These are phyloP conservation scores for Atta cephalotes DNA, from an alignment of 1,140 invertebrate species.

Conservation along the genomic window DNA sequence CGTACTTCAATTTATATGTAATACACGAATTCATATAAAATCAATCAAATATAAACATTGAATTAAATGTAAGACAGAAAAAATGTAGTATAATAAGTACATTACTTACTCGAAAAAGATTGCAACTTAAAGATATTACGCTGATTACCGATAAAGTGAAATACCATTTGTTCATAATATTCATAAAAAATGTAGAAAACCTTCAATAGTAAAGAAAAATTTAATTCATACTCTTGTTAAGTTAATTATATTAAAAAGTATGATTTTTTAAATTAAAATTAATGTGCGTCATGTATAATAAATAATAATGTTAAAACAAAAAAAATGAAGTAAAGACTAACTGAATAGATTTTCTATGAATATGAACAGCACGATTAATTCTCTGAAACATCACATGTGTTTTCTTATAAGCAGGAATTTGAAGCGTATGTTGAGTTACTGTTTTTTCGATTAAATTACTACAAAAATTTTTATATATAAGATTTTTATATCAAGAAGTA, in stretches of 20 bases:
- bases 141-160: neutral
- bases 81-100: neutral
- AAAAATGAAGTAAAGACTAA: neutral
- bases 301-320: too few relatives aligned
- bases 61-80: neutral
- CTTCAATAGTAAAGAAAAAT: too few relatives aligned
- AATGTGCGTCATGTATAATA: too few relatives aligned
- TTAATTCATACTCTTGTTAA: neutral
- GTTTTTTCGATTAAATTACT: slow-evolving; percentile 15
- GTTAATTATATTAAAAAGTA: too few relatives aligned
- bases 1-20: neutral
- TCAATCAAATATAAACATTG: neutral
- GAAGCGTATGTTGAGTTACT: too few relatives aligned
- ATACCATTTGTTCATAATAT: neutral
- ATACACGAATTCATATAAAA: neutral
- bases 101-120: neutral
- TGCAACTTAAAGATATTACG: too few relatives aligned
- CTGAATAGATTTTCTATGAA: slow-evolving; percentile 21
- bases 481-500: too few relatives aligned
- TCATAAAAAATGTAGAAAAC: too few relatives aligned
- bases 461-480: neutral
- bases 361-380: slow-evolving; percentile 15
- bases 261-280: too few relatives aligned
- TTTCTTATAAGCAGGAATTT: neutral
- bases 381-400: neutral